Evolutionary conservation across 2,888 invertebrate species (phyloP), one percentile per base, ranked within the genome.

Genomic region (Agrotis segetum): DNA sequence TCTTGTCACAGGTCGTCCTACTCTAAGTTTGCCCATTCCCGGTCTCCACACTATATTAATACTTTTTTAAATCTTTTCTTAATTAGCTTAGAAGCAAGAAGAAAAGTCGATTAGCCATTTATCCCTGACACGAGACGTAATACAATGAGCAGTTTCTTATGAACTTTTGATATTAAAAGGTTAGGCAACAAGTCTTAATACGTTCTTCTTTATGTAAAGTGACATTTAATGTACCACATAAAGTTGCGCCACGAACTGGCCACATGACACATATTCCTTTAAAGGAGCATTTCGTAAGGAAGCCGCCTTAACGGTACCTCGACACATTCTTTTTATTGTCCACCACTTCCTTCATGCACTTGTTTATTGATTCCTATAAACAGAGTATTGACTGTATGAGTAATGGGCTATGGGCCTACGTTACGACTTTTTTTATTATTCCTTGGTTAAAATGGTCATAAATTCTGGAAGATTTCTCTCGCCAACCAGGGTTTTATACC

Each of bases 221-320:
- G 72, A 69, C 77, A 77, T 79, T 65, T 11, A 67, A 44, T 63
- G 66, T 50, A 64, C 46, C 49, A 50, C 65, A 60, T 79, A 71
- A 67, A 66, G 71, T 79, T 81, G 59, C 79, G 80, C 76, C 73
- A 82, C 46, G 14, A 3, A 53, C 59, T n/a, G 50, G 53, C 53
- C 76, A 60, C 46, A 71, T 75, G 79, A 74, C 83, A 83, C 77
- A 77, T 81, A 81, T 82, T 56, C 82, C 82, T 78, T 82, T 81
- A 78, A 82, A 81, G 81, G 87, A 72, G n/a, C 67, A 68, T 79
- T 74, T 78, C 72, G 77, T 80, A 85, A 77, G 80, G 72, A 76
- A 78, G 71, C 73, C 71, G 61, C 46, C 47, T 67, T 76, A 82
- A 81, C 78, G 75, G 80, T 67, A 72, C 69, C 47, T 44, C 65